Conservation (phyloP, 1,140 invertebrate species). For the Aphaenogaster floridana region DNA sequence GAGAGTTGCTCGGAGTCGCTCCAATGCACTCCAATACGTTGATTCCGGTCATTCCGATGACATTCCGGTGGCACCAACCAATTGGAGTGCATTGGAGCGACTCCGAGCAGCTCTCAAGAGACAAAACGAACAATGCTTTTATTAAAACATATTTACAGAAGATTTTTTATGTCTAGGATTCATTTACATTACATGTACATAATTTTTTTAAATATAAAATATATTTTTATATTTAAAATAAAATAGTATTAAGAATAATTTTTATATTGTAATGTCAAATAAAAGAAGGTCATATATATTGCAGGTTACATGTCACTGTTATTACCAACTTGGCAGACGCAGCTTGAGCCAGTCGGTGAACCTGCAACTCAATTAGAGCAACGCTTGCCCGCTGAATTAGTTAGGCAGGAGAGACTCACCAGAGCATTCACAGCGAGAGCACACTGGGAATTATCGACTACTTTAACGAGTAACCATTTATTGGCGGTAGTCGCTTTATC, state of each 20-base stretch:
- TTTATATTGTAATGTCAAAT: neutral
- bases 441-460: conserved; percentile 98
- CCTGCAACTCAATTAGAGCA: conserved; percentile 87
- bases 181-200: neutral
- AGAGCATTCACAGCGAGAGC: conserved; percentile 94
- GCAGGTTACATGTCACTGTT: conserved; percentile 96
- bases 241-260: conserved; percentile 11
- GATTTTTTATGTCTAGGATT: neutral
- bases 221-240: conserved; percentile 23
- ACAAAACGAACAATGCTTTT: too few species aligned
- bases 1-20: too few species aligned
- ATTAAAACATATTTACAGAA: neutral
- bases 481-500: conserved; percentile 97
- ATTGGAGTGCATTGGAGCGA: too few species aligned
- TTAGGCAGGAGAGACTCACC: conserved; percentile 92
- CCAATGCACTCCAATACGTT: too few species aligned
- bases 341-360: conserved; percentile 85
- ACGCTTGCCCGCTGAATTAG: conserved; percentile 91
- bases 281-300: conserved; percentile 42
- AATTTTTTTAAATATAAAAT: neutral
- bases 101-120: too few species aligned
- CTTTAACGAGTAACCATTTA: conserved; percentile 98
- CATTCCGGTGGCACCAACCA: too few species aligned
- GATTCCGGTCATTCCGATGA: too few species aligned
- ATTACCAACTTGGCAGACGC: conserved; percentile 94